Base-by-base conservation (phyloP, 2,113 vertebrate species). In the Scartelaos histophorus region DNA sequence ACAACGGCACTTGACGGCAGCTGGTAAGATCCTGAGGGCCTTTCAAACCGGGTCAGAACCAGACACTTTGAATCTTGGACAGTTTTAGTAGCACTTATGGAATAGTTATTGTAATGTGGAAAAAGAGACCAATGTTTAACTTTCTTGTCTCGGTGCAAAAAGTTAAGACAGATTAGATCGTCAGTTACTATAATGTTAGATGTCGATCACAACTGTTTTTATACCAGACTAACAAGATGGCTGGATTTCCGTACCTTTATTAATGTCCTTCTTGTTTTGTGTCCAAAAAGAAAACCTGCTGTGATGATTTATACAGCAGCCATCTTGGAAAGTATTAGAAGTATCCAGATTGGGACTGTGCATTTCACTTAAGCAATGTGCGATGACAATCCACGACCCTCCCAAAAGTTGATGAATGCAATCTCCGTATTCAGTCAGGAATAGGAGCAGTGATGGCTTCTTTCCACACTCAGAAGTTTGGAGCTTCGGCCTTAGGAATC, bases 31-130 rank as follows among this genome's bases (percentile, higher is more conserved):
- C 82, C 34, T 73, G 58, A 74, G 79, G 80, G 47, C 75, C 62
- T 73, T 84, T 88, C 76, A 82, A 79, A 83, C 81, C 67, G 76
- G 80, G 79, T 78, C 80, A 71, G 73, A 67, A 64, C 89, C 90
- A 90, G 91, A 89, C 85, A 83, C 71, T 91, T 90, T 88, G 81
- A 89, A 83, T 87, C 83, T 82, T 82, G 74, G 88, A 90, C 88
- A 85, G 73, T 84, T 43, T 82, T 53, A 76, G 81, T 69, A 81
- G 83, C 83, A 70, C 82, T 85, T 78, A 72, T 84, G 74, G 82
- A 81, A 69, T 74, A 73, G 56, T 74, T 1, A 38, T 69, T 53
- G 35, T 77, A 79, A 82, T 82, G 82, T 83, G 84, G 85, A 80
- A 86, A 87, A 76, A 15, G 56, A 65, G 66, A 60, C 56, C 43